Base-by-base conservation (phyloP, 2,888 invertebrate species). In the Tortricodes alternella region DNA sequence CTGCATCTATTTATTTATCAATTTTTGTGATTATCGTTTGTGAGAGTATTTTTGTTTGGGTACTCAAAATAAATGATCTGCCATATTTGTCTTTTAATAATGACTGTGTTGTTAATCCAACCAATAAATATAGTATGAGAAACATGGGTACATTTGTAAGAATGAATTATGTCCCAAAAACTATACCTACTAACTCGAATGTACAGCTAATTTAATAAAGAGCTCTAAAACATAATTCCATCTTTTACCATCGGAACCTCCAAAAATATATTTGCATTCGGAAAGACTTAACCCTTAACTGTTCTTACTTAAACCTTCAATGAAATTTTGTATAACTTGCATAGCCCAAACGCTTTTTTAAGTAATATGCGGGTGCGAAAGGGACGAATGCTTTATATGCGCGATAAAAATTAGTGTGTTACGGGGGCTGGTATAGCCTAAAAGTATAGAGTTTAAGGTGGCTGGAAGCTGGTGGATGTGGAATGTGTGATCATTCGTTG, bases 121-220 rank as follows among this genome's bases (percentile, higher is more conserved):
- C 72, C 80, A 78, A 78, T n/a, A n/a, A n/a, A n/a, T 79, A 73
- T 76, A 72, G 79, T 76, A 77, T 69, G 77, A 80, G 74, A 80
- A 76, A 67, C 77, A 83, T 79, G 76, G 83, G 83, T 82, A 85
- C 76, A 76, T 89, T 87, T 86, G 79, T 89, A 89, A 89, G 89
- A 80, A 86, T 83, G 78, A 81, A 83, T 82, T 85, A 89, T 89
- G 86, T 89, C 90, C 90, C 89, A 89, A 89, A 78, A 88, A 85
- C 80, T 89, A 89, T 89, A 91, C n/a, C n/a, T n/a, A n/a, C 91
- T 91, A 91, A 91, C 91, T 90, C 87, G 86, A 90, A 89, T 91
- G 91, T 91, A 91, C 91, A 91, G 91, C 89, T 89, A 90, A 89
- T 86, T 89, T 84, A 91, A 90, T 90, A 90, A 91, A 91, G 80